Evolutionary conservation across 2,113 vertebrate species (phyloP).

Genomic region (Megaleporinus macrocephalus): DNA sequence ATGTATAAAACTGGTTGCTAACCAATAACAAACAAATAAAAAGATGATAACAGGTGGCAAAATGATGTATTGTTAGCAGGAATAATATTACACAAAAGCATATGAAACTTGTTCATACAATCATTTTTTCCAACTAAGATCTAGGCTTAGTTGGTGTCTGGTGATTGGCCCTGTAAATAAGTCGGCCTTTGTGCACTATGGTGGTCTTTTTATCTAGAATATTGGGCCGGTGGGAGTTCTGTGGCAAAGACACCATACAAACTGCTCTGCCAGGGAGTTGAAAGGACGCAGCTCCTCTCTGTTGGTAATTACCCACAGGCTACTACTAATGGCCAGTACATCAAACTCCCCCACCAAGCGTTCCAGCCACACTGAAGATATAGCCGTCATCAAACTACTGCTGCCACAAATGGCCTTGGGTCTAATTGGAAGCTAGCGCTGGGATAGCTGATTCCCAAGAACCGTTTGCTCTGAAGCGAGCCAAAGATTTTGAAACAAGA

Average conservation of each 20-base stretch:
- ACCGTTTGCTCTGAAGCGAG: conserved; percentile 2
- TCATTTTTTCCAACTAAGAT: no score
- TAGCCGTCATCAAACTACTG: conserved; percentile 16
- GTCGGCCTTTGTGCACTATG: neutral
- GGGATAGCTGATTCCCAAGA: neutral
- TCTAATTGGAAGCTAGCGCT: neutral
- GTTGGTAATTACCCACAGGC: conserved; percentile 26
- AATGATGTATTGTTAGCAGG: no score
- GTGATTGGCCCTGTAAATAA: conserved; percentile 6
- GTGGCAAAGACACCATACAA: conserved; percentile 6
- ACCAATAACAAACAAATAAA: no score
- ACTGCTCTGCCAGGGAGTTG: conserved; percentile 9
- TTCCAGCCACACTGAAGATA: neutral
- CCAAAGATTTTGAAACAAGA: neutral
- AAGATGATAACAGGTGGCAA: no score
- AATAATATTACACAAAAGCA: no score
- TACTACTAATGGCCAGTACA: conserved; percentile 9
- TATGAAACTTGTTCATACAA: no score
- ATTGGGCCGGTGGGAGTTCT: conserved; percentile 18
- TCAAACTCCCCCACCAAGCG: neutral
- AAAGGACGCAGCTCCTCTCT: conserved; percentile 13
- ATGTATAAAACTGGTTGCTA: no score
- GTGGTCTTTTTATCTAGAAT: conserved; percentile 13
- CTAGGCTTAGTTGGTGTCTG: neutral
- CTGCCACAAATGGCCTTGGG: neutral